These are phyloP conservation scores for Hybognathus amarus DNA, from an alignment of 2,797 vertebrate species.

Conservation along the genomic window DNA sequence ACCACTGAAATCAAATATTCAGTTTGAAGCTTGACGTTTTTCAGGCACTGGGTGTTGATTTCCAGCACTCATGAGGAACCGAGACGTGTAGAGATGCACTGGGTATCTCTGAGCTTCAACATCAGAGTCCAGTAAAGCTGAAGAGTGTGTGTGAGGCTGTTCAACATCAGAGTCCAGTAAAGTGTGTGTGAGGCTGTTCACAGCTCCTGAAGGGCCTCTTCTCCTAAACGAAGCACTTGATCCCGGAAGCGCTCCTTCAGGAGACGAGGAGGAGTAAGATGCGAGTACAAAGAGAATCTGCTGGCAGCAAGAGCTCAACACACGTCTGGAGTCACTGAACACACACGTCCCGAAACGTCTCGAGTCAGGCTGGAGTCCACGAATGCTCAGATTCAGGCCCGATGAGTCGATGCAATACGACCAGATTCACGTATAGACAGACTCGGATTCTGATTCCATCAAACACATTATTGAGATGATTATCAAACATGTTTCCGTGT, in stretches of 20 bases:
- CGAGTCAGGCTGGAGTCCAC: too few relatives aligned
- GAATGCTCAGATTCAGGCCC: too few relatives aligned
- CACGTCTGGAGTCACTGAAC: slow-evolving; percentile 77
- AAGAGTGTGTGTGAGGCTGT: not conserved
- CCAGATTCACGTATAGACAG: too few relatives aligned
- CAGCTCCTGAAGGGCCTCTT: slow-evolving; percentile 69
- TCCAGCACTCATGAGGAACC: not conserved
- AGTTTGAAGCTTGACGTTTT: not conserved
- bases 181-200: not conserved
- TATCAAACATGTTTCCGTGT: too few relatives aligned
- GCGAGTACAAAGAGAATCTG: slow-evolving; percentile 71
- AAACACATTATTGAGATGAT: too few relatives aligned
- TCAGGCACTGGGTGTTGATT: slow-evolving; percentile 11
- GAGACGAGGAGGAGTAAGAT: slow-evolving; percentile 72
- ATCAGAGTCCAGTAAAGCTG: not conserved
- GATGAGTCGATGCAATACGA: too few relatives aligned
- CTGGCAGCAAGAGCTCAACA: slow-evolving; percentile 71
- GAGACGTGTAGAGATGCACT: not conserved
- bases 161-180: too few relatives aligned
- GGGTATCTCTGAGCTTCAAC: not conserved
- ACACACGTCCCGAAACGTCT: slow-evolving; percentile 51
- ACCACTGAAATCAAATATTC: not conserved
- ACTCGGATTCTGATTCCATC: too few relatives aligned
- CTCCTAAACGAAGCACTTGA: slow-evolving; percentile 74
- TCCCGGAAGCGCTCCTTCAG: slow-evolving; percentile 73